A percentile compares a stretch with the other conserved stretches of the same genome.
phyloP scores from a whole-genome alignment of 2,113 vertebrate species.

The Acanthochromis polyacanthus region DNA sequence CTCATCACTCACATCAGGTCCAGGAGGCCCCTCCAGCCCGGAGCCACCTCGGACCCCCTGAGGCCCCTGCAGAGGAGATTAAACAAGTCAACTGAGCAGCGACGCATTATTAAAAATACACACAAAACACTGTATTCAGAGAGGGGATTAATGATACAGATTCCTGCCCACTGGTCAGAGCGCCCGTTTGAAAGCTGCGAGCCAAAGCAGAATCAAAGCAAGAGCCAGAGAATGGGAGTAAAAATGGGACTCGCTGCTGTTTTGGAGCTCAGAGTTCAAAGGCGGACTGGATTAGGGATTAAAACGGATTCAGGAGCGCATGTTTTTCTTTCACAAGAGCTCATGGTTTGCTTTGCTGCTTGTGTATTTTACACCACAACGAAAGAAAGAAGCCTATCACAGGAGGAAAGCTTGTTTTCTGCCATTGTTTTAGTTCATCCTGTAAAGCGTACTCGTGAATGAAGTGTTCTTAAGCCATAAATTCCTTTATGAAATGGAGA shows the following conservation, averaged over 20 bases:
- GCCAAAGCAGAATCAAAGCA: constrained; percentile 30
- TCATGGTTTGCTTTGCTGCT: constrained; percentile 18
- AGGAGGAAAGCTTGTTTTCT: background rate
- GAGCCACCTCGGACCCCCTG: constrained; percentile 81
- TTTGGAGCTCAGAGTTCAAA: constrained; percentile 27
- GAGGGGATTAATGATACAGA: constrained; percentile 10
- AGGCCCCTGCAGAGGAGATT: constrained; percentile 82
- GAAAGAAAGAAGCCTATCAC: background rate
- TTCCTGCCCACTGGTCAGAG: background rate
- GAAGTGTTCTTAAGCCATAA: background rate
- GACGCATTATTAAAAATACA: constrained; percentile 25
- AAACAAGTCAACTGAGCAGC: background rate
- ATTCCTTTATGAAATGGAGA: constrained; percentile 1
- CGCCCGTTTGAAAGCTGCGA: constrained; percentile 7
- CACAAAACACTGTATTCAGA: background rate
- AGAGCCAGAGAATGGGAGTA: constrained; percentile 8
- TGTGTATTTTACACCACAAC: constrained; percentile 1
- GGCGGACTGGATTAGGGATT: constrained; percentile 37
- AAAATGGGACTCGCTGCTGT: constrained; percentile 11
- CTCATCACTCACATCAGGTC: constrained; percentile 84
- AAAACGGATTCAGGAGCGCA: constrained; percentile 20
- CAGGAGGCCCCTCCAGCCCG: constrained; percentile 84
- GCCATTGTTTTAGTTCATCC: constrained; percentile 9
- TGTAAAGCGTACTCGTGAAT: background rate
- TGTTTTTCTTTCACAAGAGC: constrained; percentile 13